Conservation (phyloP, 2,797 vertebrate species). For the Bucorvus abyssinicus region DNA sequence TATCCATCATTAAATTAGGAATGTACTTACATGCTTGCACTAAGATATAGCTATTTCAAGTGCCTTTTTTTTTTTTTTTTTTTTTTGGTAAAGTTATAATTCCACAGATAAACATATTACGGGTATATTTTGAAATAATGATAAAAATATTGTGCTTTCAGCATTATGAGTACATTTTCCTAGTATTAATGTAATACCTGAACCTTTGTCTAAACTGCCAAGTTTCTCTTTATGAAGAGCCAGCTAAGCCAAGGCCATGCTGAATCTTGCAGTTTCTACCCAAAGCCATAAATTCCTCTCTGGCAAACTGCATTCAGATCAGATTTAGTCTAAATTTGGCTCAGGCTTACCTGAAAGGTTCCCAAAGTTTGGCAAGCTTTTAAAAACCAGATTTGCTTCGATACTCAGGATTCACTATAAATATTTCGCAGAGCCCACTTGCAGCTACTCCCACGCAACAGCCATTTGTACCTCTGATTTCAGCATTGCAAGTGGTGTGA, state of each 20-base stretch:
- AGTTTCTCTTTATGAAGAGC: neutral
- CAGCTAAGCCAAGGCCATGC: neutral
- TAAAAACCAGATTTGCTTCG: neutral
- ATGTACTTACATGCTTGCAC: neutral
- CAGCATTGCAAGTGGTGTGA: neutral
- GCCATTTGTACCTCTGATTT: neutral
- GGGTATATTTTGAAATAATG: neutral
- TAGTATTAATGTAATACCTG: neutral
- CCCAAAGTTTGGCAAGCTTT: neutral
- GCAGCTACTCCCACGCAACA: neutral
- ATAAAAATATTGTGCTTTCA: neutral
- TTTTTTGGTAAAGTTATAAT: neutral
- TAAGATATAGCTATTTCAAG: neutral
- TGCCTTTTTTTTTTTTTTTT: neutral
- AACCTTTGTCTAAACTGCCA: neutral
- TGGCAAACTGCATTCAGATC: neutral
- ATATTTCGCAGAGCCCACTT: neutral
- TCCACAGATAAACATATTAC: neutral
- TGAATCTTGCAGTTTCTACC: constrained; percentile 2
- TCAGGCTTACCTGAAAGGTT: neutral
- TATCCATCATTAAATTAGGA: neutral
- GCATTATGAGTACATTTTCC: neutral
- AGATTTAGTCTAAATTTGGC: constrained; percentile 23
- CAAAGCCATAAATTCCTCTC: constrained; percentile 37
- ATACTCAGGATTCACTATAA: neutral